Base-by-base conservation (phyloP, 2,113 vertebrate species). In the Glaucomys volans region DNA sequence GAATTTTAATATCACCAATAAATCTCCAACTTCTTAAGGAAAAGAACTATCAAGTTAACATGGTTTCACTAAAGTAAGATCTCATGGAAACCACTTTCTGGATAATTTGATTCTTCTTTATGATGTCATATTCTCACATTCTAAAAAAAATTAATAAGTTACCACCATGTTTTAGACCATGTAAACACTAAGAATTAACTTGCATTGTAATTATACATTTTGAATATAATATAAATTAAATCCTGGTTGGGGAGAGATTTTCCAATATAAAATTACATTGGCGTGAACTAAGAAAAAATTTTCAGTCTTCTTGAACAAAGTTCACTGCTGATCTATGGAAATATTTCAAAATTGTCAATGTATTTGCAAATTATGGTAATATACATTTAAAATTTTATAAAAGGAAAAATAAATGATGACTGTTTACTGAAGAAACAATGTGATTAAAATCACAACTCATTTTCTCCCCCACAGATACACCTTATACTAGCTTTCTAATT, bases 1-100 rank as follows among this genome's bases (percentile, higher is more conserved):
- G 22, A 77, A 85, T 79, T 89, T 91, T 62, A 57, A 69, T 47
- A 83, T 74, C 77, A 77, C 62, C 8, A 90, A 50, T 66, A 90
- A 80, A 37, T 80, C 1, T 77, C 1, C 71, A 72, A 42, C 8
- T 62, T 40, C 1, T 92, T 69, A 74, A 40, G 10, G 4, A 42
- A 4, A 42, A 42, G 32, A 96, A 89, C 13, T 89, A 76, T 16
- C 13, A 88, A 66, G 42, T 87, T 79, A 83, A 42, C 11, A 40
- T 81, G 11, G 0, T 86, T 79, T 66, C 18, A 37, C 14, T 64
- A 71, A 84, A 37, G 5, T 37, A 30, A 87, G 26, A 5, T 50
- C 24, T 92, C 30, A n/a, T 20, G 84, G 50, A 95, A 32, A 89
- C 17, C 22, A 80, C 16, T 24, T 64, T 76, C 10, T 90, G 26